Conservation (phyloP, 2,113 vertebrate genomes). For the Zosterops lateralis region DNA sequence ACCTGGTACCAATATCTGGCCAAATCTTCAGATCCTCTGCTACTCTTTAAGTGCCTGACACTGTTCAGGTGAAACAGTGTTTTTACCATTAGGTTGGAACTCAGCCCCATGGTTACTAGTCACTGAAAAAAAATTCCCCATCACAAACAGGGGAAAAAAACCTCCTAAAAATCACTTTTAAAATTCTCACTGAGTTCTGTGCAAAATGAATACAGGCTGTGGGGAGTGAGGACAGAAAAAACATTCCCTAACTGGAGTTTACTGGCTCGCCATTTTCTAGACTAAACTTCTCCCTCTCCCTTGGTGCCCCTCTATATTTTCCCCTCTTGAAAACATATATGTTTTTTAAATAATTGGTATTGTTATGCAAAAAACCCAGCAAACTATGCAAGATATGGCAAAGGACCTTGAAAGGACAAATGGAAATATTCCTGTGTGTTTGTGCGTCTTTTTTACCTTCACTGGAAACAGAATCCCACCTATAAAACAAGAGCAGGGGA, state of each 20-base stretch:
- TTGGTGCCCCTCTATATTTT: neutral
- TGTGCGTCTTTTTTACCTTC: neutral
- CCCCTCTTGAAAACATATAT: neutral
- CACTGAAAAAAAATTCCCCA: neutral
- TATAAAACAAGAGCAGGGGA: neutral
- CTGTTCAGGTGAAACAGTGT: neutral
- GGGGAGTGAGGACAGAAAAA: neutral
- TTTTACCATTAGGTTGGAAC: neutral
- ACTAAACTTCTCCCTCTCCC: neutral
- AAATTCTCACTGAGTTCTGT: neutral
- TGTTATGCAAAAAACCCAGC: accelerated
- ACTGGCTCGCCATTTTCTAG: neutral
- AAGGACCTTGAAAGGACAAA: neutral
- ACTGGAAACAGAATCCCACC: neutral
- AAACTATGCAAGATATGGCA: neutral
- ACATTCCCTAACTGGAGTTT: neutral
- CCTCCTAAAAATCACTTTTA: neutral
- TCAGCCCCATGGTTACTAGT: neutral
- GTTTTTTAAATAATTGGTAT: neutral
- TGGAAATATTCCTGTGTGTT: neutral
- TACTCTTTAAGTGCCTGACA: neutral
- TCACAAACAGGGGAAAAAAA: neutral
- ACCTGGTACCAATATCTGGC: neutral
- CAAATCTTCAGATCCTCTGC: neutral
- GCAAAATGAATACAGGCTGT: neutral